Conservation (phyloP, 1,140 invertebrate species). For the Halesus radiatus region DNA sequence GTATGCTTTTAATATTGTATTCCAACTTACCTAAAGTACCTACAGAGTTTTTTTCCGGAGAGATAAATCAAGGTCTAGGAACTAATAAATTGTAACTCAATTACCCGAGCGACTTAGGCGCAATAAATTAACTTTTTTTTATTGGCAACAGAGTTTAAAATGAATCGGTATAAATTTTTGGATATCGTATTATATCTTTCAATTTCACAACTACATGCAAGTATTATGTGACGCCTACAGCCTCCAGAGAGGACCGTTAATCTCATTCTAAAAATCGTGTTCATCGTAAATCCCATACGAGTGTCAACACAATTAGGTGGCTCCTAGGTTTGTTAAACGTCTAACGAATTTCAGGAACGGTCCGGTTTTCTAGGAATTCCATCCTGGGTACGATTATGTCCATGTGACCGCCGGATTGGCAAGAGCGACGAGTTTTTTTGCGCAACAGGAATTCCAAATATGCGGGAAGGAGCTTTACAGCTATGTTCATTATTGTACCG, state of each 20-base stretch:
- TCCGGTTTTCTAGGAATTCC: conserved; percentile 19
- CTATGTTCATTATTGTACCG: conserved; percentile 47
- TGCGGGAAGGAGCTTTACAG: conserved; percentile 42
- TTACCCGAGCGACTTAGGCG: background rate
- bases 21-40: no score
- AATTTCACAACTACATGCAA: conserved; percentile 17
- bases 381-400: conserved; percentile 41
- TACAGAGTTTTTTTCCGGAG: no score
- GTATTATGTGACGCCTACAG: background rate
- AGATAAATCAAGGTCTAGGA: background rate
- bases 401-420: conserved; percentile 40
- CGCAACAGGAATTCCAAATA: conserved; percentile 45
- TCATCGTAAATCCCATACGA: conserved; percentile 10
- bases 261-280: conserved; percentile 6
- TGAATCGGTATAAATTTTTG: conserved; percentile 9
- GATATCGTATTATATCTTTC: conserved; percentile 7
- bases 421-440: conserved; percentile 45
- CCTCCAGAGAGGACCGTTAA: background rate
- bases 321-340: conserved; percentile 13
- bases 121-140: conserved; percentile 22
- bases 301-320: conserved; percentile 23
- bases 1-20: no score
- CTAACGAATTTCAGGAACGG: conserved; percentile 28
- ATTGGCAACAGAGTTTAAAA: conserved; percentile 23
- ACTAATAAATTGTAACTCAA: conserved; percentile 28